Base-by-base conservation (phyloP, 2,113 vertebrate species). In the Setophaga petechia region DNA sequence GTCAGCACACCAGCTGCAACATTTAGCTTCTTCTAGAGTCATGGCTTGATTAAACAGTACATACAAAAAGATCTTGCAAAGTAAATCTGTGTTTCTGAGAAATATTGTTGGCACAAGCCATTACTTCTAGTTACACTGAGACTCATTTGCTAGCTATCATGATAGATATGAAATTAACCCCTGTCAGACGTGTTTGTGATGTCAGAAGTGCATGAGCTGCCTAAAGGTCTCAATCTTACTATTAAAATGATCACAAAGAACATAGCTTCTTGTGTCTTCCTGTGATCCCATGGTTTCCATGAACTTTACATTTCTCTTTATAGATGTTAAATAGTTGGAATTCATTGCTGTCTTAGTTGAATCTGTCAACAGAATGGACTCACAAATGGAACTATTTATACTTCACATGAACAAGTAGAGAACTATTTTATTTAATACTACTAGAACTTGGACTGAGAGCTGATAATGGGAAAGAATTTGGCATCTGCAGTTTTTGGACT, bases 51-150 rank as follows among this genome's bases (percentile, higher is more conserved):
- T 90, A 59, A 80, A 77, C 31, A 79, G 37, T 55, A 63, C 69
- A 58, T 52, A 52, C 12, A 27, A 79, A 83, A 91, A 88, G 31
- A 84, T 71, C 46, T 69, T 59, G 72, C 6, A 25, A 47, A 0
- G 2, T 66, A 92, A 71, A 92, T 84, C 49, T 91, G 15, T 47
- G 58, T 89, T 90, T 85, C 59, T 93, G 51, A 69, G 39, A 89
- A 89, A 43, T 69, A 37, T 16, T 90, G 67, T 83, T 92, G 76
- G 84, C 74, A 91, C 11, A 67, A 75, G 20, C 23, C 41, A 72
- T 92, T 92, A 89, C 65, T 94, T 88, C 59, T 61, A 94, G 84
- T 93, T 96, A 91, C 51, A 35, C 37, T 91, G 54, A 81, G n/a
- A 12, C n/a, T 89, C 51, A 89, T 30, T 82, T 72, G 63, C 8